Evolutionary conservation across 2,888 invertebrate species (phyloP).

Genomic region (Ophion costatus): DNA sequence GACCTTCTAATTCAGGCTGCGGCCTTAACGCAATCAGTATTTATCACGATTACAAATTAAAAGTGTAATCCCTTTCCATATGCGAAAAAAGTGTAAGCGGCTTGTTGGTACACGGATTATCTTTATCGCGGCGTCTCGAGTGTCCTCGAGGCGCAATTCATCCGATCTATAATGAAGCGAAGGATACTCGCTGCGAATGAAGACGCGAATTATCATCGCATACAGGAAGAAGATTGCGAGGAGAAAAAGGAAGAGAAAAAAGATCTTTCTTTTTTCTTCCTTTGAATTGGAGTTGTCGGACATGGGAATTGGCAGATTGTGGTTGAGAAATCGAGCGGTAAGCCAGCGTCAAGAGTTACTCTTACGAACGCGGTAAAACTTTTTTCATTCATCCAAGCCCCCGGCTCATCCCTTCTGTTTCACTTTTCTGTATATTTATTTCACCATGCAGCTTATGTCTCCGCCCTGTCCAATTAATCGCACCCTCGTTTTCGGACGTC

Average conservation of each 20-base stretch:
- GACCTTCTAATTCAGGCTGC: too few species aligned
- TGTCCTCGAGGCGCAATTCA: not conserved
- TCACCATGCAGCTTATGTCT: slow-evolving; percentile 23
- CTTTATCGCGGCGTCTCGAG: too few species aligned
- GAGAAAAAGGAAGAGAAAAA: not conserved
- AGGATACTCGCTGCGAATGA: slow-evolving; percentile 1
- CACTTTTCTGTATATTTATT: not conserved
- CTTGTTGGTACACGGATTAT: too few species aligned
- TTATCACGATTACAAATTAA: not conserved
- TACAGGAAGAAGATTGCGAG: not conserved
- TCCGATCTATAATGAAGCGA: not conserved
- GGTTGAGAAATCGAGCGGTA: not conserved
- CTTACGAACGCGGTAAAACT: slow-evolving; percentile 13
- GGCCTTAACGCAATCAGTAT: not conserved
- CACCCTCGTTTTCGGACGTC: slow-evolving; percentile 1
- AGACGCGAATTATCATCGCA: not conserved
- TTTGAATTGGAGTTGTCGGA: not conserved
- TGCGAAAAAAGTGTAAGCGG: too few species aligned
- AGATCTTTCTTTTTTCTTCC: too few species aligned
- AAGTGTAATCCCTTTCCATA: too few species aligned
- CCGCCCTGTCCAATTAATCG: slow-evolving; percentile 13
- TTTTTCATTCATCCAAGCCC: not conserved
- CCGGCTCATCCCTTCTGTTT: not conserved
- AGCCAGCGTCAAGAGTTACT: slow-evolving; percentile 15
- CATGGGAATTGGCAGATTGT: slow-evolving; percentile 2